A percentile compares a stretch with the other conserved stretches of the same genome.
Evolutionary conservation across 2,888 invertebrate species (phyloP).

Genomic region (Stegophylla sp.): DNA sequence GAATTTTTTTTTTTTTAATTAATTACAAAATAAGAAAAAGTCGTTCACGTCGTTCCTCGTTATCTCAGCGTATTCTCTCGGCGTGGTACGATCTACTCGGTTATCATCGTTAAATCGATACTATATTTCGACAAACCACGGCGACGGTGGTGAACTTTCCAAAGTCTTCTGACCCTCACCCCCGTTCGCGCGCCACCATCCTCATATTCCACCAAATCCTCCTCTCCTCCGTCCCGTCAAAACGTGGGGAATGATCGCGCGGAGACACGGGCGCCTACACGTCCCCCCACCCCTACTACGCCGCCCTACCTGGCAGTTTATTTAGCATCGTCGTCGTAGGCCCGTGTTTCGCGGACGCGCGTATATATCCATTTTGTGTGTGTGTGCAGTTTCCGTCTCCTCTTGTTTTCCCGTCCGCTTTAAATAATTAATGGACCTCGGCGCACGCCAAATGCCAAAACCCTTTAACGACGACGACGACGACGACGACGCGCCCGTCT

Average conservation of each 20-base stretch:
- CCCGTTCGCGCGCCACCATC: background rate
- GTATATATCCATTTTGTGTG: slow-evolving; percentile 20
- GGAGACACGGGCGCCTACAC: background rate
- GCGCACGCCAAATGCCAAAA: slow-evolving; percentile 48
- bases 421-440: slow-evolving; percentile 57
- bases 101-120: slow-evolving; percentile 31
- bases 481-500: background rate
- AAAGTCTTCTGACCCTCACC: slow-evolving; percentile 2
- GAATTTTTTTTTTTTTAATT: no score
- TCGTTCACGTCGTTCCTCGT: no score
- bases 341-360: slow-evolving; percentile 41
- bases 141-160: slow-evolving; percentile 40
- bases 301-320: slow-evolving; percentile 23
- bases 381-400: slow-evolving; percentile 1
- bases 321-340: slow-evolving; percentile 27
- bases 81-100: background rate
- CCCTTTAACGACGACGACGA: no score
- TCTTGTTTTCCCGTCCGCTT: slow-evolving; percentile 54
- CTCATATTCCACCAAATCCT: background rate
- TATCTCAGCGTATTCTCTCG: no score
- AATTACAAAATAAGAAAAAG: no score
- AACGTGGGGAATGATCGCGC: no score
- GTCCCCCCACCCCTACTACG: background rate
- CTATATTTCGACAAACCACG: background rate
- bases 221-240: background rate